Evolutionary conservation across 2,888 invertebrate species (phyloP), one percentile per base, ranked within the genome.

Genomic region (Epiblema foenella): DNA sequence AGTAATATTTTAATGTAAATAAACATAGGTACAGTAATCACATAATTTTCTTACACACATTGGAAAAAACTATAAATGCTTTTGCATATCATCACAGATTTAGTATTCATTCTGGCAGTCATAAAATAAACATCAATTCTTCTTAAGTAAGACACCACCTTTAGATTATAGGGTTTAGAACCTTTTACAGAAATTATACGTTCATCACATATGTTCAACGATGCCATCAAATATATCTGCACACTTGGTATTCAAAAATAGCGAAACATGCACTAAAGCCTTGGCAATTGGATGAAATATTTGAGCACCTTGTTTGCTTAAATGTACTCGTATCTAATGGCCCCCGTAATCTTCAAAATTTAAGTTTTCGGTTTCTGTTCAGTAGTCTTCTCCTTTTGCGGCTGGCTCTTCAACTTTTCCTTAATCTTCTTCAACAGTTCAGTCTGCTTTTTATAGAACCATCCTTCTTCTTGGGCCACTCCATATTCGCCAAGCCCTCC

Each of bases 381-480:
- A 17, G 76, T 17, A 12, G 75, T 68, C 0, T 75, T 46, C 1
- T 63, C 63, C 8, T 74, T 73, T 0, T 77, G 74, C 3, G 37
- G 24, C 1, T 81, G 75, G 15, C 80, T 75, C 57, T 85, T 75
- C 59, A 84, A 42, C 60, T 83, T 80, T 69, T 88, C 78, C 73
- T 87, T 89, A 0, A 90, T 62, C 68, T 87, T 82, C 69, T 84
- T 78, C 11, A 91, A 39, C 37, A 86, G 83, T 29, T 90, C 86
- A 68, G 75, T 83, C 49, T 85, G 81, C 67, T 90, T 86, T 37
- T 83, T 79, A 68, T 83, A 80, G 80, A 91, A 91, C 77, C 88
- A 91, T 0, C 85, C 83, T 64, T 90, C 91, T 75, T 91, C 91
- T 33, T 87, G 82, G 0, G 87, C 87, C 0, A 87, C 83, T 1